phyloP scores from a whole-genome alignment of 2,113 vertebrate species.

The Caranx melampygus region DNA sequence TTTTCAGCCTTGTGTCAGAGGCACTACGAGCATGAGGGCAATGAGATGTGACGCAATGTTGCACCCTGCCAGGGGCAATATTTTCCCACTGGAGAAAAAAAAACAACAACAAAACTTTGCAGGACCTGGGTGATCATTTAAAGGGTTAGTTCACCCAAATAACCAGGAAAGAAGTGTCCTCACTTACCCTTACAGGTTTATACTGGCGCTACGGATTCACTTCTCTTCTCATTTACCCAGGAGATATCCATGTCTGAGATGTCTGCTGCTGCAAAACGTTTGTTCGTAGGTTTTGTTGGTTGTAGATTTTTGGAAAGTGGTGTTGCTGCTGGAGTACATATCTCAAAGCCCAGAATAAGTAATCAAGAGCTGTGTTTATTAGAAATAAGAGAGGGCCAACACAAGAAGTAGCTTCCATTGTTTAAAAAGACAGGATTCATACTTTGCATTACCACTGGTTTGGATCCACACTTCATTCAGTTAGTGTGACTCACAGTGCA shows the following conservation, averaged over 20 bases:
- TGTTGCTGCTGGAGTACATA: too few species aligned
- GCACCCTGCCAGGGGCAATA: background rate
- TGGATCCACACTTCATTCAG: too few species aligned
- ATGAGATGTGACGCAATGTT: conserved; percentile 7
- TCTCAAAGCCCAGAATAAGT: background rate
- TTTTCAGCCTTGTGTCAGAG: background rate
- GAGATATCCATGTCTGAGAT: background rate
- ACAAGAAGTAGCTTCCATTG: too few species aligned
- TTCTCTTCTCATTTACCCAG: background rate
- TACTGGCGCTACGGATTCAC: background rate
- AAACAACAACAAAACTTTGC: background rate
- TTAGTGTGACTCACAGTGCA: too few species aligned
- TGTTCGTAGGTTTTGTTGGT: background rate
- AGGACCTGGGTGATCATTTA: background rate
- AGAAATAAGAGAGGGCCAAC: too few species aligned
- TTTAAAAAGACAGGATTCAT: too few species aligned
- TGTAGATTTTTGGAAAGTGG: too few species aligned
- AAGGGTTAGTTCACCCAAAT: background rate
- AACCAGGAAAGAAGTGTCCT: background rate
- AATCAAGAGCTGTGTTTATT: background rate
- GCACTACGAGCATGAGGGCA: background rate
- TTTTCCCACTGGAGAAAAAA: background rate
- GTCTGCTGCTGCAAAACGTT: background rate
- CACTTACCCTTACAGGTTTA: background rate
- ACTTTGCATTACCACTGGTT: too few species aligned